Evolutionary conservation across 2,113 vertebrate genomes (phyloP), one percentile per base, ranked within the genome.

Genomic region (Ailurus styani): DNA sequence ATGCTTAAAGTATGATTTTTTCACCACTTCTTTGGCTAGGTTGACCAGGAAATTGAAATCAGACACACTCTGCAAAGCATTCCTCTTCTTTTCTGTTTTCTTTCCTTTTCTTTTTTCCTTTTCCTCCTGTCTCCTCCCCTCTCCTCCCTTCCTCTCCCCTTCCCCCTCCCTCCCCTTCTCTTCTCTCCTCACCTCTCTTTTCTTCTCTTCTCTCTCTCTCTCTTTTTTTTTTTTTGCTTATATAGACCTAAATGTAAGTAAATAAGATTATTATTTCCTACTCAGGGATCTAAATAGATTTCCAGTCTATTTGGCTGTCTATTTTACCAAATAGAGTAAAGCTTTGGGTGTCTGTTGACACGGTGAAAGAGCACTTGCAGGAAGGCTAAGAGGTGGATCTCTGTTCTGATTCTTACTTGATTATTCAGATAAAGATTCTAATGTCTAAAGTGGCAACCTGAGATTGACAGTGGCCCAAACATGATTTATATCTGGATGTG

Each of bases 211-310:
- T 7, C 29, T 23, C 10, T 31, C 27, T 14, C 14, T 17, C 29
- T 31, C 5, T 31, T 31, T 7, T 6, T 7, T 25, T 15, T 18
- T 18, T n/a, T 34, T n/a, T 18, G 18, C 29, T 96, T 78, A 42
- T 40, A 7, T 75, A 73, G 95, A 79, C 29, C 75, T 62, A 88
- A 23, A 72, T 3, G 5, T 54, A 66, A 50, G 13, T 27, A 45
- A 93, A 18, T 78, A 34, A 72, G 60, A 79, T 88, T 97, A 37
- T 81, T 54, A 10, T 25, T 37, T 21, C 47, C 95, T 55, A 90
- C n/a, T n/a, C n/a, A n/a, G n/a, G n/a, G n/a, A n/a, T n/a, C n/a
- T n/a, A n/a, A n/a, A n/a, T n/a, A n/a, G n/a, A n/a, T n/a, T n/a
- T n/a, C n/a, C n/a, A n/a, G n/a, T n/a, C n/a, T n/a, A n/a, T n/a